Evolutionary conservation across 1,140 invertebrate genomes (phyloP).

Genomic region (Archivesica marissinica): DNA sequence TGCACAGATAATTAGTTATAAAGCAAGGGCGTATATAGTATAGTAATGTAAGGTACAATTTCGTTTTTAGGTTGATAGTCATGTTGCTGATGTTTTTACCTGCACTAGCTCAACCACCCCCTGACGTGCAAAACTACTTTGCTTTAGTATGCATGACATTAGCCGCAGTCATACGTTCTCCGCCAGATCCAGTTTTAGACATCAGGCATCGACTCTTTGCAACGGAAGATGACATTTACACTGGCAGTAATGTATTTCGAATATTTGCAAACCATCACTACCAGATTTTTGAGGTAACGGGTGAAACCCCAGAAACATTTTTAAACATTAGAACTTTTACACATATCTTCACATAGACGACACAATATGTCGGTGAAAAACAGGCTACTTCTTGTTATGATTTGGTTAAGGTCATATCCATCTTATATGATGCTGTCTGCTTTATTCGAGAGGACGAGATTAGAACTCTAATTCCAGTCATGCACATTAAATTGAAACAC

Average conservation of each 20-base stretch:
- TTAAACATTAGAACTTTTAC: background rate
- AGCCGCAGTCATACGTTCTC: too few relatives aligned
- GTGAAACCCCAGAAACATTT: conserved; percentile 27
- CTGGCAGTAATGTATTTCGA: conserved; percentile 17
- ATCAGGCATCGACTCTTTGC: conserved; percentile 11
- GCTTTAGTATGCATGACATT: too few relatives aligned
- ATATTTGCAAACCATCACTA: background rate
- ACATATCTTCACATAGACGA: background rate
- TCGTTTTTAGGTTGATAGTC: too few relatives aligned
- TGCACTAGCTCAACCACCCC: too few relatives aligned
- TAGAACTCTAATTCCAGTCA: background rate
- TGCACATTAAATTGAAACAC: too few relatives aligned
- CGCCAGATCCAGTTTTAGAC: background rate
- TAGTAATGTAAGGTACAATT: too few relatives aligned
- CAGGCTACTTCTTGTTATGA: background rate
- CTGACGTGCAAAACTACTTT: too few relatives aligned
- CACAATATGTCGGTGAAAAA: background rate
- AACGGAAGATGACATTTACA: background rate
- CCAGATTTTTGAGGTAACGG: background rate
- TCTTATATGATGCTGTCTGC: background rate
- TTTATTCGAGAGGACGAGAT: conserved; percentile 13
- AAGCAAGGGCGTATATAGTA: too few relatives aligned
- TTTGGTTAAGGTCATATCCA: conserved; percentile 11
- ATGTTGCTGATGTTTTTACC: too few relatives aligned
- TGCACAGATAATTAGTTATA: too few relatives aligned